A percentile compares a stretch with the other conserved stretches of the same genome.
These are phyloP conservation scores for Exephanes ischioxanthus DNA, from an alignment of 2,888 invertebrate species.

Conservation along the genomic window DNA sequence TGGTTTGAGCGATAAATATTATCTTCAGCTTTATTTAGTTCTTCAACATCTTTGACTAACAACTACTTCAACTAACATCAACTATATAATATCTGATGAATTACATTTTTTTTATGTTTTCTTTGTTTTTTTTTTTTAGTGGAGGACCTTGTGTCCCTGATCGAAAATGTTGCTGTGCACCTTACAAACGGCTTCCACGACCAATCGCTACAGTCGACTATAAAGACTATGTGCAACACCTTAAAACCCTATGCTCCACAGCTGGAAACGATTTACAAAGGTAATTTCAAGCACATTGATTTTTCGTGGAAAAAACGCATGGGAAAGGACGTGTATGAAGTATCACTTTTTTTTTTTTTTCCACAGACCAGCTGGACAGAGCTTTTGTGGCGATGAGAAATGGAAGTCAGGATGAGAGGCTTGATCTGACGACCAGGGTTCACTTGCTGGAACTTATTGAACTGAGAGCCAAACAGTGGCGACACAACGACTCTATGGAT, in stretches of 20 bases:
- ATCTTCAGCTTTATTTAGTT: background rate
- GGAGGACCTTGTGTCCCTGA: slow-evolving; percentile 93
- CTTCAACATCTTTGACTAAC: too few species aligned
- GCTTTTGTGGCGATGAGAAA: slow-evolving; percentile 95
- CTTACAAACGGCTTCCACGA: slow-evolving; percentile 92
- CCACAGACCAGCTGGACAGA: slow-evolving; percentile 90
- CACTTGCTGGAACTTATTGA: slow-evolving; percentile 97
- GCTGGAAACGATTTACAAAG: slow-evolving; percentile 92
- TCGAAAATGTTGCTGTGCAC: slow-evolving; percentile 92
- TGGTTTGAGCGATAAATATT: background rate
- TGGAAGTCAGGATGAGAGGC: slow-evolving; percentile 94
- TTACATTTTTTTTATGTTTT: slow-evolving; percentile 37
- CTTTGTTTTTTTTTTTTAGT: slow-evolving; percentile 69
- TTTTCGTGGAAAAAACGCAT: background rate
- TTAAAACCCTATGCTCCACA: slow-evolving; percentile 91
- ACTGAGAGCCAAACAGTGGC: slow-evolving; percentile 96
- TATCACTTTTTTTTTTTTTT: slow-evolving; percentile 26
- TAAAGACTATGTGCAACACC: slow-evolving; percentile 92
- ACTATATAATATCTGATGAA: background rate
- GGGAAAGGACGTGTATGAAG: slow-evolving; percentile 16
- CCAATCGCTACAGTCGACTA: slow-evolving; percentile 90
- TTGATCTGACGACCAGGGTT: slow-evolving; percentile 94
- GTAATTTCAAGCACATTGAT: slow-evolving; percentile 73
- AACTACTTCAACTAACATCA: too few species aligned
- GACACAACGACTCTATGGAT: slow-evolving; percentile 93